phyloP scores from a whole-genome alignment of 2,113 vertebrate genomes.

The Hypomesus transpacificus region DNA sequence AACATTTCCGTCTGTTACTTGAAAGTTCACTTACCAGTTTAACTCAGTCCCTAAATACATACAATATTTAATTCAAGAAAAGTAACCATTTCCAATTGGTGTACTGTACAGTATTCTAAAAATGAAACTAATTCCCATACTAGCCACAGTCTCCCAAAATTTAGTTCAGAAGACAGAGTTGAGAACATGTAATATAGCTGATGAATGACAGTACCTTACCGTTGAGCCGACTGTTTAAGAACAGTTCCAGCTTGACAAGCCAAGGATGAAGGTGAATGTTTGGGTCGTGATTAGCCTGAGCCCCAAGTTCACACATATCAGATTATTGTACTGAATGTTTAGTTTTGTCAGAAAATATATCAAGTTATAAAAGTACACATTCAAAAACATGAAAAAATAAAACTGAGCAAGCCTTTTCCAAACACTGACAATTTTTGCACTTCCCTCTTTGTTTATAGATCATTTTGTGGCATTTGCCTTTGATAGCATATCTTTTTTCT shows the following conservation, averaged over 20 bases:
- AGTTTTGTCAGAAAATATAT: not conserved
- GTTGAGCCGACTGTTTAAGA: slow-evolving; percentile 66
- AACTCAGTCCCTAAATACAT: too few relatives aligned
- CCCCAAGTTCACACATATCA: slow-evolving; percentile 68
- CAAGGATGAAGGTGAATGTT: slow-evolving; percentile 72
- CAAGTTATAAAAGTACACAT: not conserved
- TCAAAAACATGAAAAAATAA: not conserved
- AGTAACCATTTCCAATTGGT: too few relatives aligned
- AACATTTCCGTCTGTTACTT: too few relatives aligned
- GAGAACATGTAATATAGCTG: slow-evolving; percentile 15
- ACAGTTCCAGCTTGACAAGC: slow-evolving; percentile 68
- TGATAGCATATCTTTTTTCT: not conserved
- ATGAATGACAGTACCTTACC: slow-evolving; percentile 57
- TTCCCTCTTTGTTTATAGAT: slow-evolving; percentile 2
- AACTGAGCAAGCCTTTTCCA: slow-evolving; percentile 25
- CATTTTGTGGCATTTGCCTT: not conserved
- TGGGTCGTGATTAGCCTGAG: slow-evolving; percentile 72
- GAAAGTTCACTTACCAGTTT: too few relatives aligned
- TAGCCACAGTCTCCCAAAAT: not conserved
- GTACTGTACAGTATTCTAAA: too few relatives aligned
- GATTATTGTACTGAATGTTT: slow-evolving; percentile 13
- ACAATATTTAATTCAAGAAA: too few relatives aligned
- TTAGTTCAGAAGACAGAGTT: not conserved
- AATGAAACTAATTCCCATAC: not conserved
- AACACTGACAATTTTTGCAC: slow-evolving; percentile 29